These are phyloP conservation scores for Patiria pectinifera DNA, from an alignment of 53 echinoderm and acorn worm species.

Conservation along the genomic window DNA sequence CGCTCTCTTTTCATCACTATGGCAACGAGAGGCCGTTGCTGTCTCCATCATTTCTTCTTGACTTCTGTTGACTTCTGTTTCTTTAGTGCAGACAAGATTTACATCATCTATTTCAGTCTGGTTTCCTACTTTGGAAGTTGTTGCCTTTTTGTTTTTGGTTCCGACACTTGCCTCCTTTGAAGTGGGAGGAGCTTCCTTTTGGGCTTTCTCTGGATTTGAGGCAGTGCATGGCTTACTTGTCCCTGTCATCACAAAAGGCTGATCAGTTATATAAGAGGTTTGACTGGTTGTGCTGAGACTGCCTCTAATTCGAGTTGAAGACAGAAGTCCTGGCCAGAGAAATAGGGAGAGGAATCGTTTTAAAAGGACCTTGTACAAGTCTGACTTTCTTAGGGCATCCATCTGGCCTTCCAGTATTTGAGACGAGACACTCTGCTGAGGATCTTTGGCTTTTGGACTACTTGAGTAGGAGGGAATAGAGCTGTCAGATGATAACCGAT, in stretches of 20 bases:
- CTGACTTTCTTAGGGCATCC: conserved; percentile 45
- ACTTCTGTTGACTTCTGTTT: not conserved
- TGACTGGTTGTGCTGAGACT: not conserved
- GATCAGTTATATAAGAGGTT: not conserved
- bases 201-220: not conserved
- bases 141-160: not conserved
- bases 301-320: conserved; percentile 55
- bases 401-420: conserved; percentile 17
- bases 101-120: not conserved
- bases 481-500: not conserved
- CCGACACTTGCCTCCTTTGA: not conserved
- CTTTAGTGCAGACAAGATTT: not conserved
- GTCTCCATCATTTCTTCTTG: not conserved
- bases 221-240: too few species aligned
- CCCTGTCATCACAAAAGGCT: not conserved
- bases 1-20: not conserved
- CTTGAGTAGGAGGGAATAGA: not conserved
- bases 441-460: not conserved
- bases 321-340: conserved; percentile 75
- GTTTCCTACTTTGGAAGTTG: not conserved
- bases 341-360: conserved; percentile 71
- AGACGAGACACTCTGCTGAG: not conserved
- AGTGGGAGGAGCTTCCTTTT: not conserved
- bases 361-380: conserved; percentile 57
- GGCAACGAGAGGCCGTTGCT: not conserved